Evolutionary conservation across 2,888 invertebrate species (phyloP), one percentile per base, ranked within the genome.

Genomic region (Apoda limacodes): DNA sequence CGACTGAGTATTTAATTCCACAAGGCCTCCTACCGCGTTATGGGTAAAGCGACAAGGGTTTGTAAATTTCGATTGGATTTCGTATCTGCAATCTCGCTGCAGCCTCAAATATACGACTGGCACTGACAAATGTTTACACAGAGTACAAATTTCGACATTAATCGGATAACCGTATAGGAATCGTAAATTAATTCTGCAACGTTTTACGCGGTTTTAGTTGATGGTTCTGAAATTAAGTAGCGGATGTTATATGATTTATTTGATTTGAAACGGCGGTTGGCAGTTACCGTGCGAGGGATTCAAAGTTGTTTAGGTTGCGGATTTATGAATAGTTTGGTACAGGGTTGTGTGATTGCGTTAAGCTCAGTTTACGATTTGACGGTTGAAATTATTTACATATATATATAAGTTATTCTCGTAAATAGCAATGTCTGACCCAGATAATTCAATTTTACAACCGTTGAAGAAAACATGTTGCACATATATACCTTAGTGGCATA

Each of bases 21-120:
- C 62, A 54, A 64, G 67, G 64, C 71, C 75, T 69, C 78, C 76
- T 72, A 67, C 75, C 64, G 75, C 63, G 74, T 69, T 72, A 74
- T 69, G 67, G 67, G 60, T 52, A 59, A 60, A 64, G 60, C 70
- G 69, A 78, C 76, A 74, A 75, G 76, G 74, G 71, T 71, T 70
- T 67, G 70, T 69, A 66, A 68, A 72, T 74, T 70, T 67, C 67
- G 70, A 75, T 74, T 72, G 72, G 65, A 65, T 70, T 67, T 60
- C 54, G 63, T 76, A 76, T 76, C 75, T 69, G 61, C 64, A 59
- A 74, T 74, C 64, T 60, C 49, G 30, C 61, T 71, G 70, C 63
- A 60, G 47, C 52, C 64, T 61, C 64, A 60, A 46, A 49, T 55
- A 56, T 63, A 58, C 62, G 57, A 50, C 59, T 65, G 63, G 65